Base-by-base conservation (phyloP, 2,113 vertebrate genomes). In the Xyrauchen texanus region DNA sequence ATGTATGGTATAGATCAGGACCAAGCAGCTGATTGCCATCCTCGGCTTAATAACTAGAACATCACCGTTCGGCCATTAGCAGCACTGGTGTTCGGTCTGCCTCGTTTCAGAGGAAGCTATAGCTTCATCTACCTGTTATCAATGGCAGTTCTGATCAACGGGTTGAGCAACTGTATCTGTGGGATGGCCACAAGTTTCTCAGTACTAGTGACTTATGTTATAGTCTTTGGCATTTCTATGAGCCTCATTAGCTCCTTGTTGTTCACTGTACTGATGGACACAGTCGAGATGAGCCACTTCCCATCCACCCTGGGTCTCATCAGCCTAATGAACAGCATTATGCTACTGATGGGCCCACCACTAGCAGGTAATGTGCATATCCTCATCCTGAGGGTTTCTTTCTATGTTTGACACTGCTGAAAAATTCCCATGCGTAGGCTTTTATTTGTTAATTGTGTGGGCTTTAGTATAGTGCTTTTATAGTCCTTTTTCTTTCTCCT, bases 201-300 rank as follows among this genome's bases (percentile, higher is more conserved):
- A 0, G 81, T 90, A 47, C 90, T 96, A 55, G 85, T 96, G 75
- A 0, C 81, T 82, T 96, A 94, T 87, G 93, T 92, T 0, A 0
- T 91, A 83, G 77, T 90, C 47, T 92, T 92, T 75, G 93, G 94
- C 16, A 65, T 94, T 51, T 94, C 95, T 78, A 94, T 94, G 92
- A 95, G 95, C 0, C 86, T 93, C 0, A 3, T 92, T 0, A 95
- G 95, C 5, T 91, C 94, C 0, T 91, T 96, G 74, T 0, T 84
- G 42, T 96, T 95, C 89, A 94, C 95, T 82, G 94, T 95, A 77
- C 87, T 96, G 64, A 96, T 96, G 95, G 94, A 95, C 44, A 88
- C 91, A 0, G 94, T 96, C n/a, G 94, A 95, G 58, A 95, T 94
- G 90, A 92, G 93, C 15, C 90, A 88, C 64, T 96, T 96, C 88